These are phyloP conservation scores for Luperina nickerlii DNA, from an alignment of 2,888 invertebrate species.

Conservation along the genomic window DNA sequence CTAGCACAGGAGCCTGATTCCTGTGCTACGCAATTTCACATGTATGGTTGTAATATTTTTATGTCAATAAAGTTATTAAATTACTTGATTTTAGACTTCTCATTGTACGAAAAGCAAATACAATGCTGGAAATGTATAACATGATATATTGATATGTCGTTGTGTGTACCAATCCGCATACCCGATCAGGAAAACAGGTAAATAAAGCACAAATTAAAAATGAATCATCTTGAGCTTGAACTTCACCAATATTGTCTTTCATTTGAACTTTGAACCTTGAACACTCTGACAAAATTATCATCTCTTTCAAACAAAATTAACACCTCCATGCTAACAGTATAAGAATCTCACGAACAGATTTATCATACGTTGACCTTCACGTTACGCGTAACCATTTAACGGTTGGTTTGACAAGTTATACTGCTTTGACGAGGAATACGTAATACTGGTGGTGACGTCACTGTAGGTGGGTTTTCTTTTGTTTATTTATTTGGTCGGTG, in stretches of 20 bases:
- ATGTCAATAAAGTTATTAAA: no score
- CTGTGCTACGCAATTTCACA: no score
- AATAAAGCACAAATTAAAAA: not conserved
- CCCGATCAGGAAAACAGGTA: no score
- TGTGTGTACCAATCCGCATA: no score
- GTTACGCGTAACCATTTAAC: constrained; percentile 38
- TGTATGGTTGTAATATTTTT: no score
- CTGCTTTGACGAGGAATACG: constrained; percentile 3
- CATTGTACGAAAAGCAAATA: no score
- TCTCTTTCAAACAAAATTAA: not conserved
- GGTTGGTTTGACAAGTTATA: constrained; percentile 32
- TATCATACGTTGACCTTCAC: constrained; percentile 44
- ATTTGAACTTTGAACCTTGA: not conserved
- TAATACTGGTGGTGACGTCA: constrained; percentile 1
- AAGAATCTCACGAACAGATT: constrained; percentile 14
- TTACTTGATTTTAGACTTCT: no score
- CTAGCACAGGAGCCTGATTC: no score
- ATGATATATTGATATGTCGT: no score
- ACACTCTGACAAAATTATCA: not conserved
- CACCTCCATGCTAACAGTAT: not conserved
- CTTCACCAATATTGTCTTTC: not conserved
- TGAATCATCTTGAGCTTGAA: not conserved
- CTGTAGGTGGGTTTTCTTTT: not conserved
- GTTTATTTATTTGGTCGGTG: not conserved
- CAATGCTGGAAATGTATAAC: no score